Evolutionary conservation across 2,888 invertebrate genomes (phyloP).

Genomic region (Carterocephalus palaemon): DNA sequence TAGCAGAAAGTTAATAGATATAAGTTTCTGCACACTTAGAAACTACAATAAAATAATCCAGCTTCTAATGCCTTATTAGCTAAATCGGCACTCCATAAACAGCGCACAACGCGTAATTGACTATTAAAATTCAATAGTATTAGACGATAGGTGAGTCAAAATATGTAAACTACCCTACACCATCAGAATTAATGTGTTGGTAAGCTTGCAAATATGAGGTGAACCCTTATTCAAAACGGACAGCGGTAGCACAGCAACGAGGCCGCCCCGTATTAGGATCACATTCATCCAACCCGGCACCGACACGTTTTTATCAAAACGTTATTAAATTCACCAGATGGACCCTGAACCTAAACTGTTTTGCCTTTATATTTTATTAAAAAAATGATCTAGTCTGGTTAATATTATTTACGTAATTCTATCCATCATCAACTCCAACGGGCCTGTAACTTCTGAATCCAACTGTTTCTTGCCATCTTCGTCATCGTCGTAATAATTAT

Average conservation of each 20-base stretch:
- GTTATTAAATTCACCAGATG: constrained; percentile 65
- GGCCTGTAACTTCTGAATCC: too few relatives aligned
- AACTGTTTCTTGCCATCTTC: too few relatives aligned
- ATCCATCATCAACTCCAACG: too few relatives aligned
- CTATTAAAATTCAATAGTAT: constrained; percentile 62
- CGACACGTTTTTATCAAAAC: constrained; percentile 66
- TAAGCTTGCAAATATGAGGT: constrained; percentile 59
- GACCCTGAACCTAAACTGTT: constrained; percentile 32
- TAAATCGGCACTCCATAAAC: too few relatives aligned
- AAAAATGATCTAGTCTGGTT: too few relatives aligned
- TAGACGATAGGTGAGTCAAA: constrained; percentile 52
- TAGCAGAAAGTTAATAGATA: too few relatives aligned
- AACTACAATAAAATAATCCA: constrained; percentile 4
- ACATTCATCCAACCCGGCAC: constrained; percentile 57
- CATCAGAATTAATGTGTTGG: constrained; percentile 62
- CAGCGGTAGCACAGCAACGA: constrained; percentile 62
- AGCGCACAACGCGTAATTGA: not conserved
- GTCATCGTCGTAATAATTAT: too few relatives aligned
- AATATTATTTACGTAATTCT: too few relatives aligned
- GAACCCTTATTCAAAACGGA: constrained; percentile 57
- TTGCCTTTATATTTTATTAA: not conserved
- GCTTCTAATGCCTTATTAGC: too few relatives aligned
- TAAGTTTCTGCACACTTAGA: too few relatives aligned
- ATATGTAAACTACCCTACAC: constrained; percentile 65
- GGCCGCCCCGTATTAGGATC: constrained; percentile 58